Conservation (phyloP, 2,888 invertebrate species). For the Dromius quadrimaculatus region DNA sequence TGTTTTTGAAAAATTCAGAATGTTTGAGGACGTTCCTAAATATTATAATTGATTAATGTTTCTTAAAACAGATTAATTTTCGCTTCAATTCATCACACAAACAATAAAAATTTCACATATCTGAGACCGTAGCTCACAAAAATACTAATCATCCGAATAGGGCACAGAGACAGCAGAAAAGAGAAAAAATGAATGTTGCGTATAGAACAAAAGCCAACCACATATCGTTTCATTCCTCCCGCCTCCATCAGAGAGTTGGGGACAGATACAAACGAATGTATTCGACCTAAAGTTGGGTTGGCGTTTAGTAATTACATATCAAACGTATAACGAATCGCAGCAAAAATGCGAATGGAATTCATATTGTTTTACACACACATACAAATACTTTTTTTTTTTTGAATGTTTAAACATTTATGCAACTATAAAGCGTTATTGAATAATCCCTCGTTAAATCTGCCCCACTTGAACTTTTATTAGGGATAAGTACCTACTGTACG, state of each 20-base stretch:
- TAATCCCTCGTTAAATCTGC: neutral
- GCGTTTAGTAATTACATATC: conserved; percentile 66
- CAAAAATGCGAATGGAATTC: conserved; percentile 67
- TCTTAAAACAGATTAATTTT: conserved; percentile 8
- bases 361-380: conserved; percentile 63
- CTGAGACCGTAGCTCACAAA: conserved; percentile 10
- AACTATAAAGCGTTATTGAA: neutral
- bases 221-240: neutral
- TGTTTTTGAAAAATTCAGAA: too few relatives aligned
- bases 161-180: conserved; percentile 2
- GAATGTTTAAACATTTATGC: neutral
- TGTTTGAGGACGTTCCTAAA: too few relatives aligned
- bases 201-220: conserved; percentile 37
- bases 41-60: neutral
- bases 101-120: conserved; percentile 31
- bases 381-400: too few relatives aligned
- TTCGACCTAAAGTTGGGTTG: conserved; percentile 23
- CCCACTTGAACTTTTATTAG: neutral
- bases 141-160: conserved; percentile 22
- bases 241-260: conserved; percentile 11
- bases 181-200: conserved; percentile 17
- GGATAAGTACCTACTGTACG: conserved; percentile 2
- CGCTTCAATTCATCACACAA: conserved; percentile 17
- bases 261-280: conserved; percentile 14
- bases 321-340: conserved; percentile 66